Evolutionary conservation across 92 coral and sea anemone species (phyloP), one percentile per base, ranked within the genome.

Genomic region (Isaurus tuberculatus): DNA sequence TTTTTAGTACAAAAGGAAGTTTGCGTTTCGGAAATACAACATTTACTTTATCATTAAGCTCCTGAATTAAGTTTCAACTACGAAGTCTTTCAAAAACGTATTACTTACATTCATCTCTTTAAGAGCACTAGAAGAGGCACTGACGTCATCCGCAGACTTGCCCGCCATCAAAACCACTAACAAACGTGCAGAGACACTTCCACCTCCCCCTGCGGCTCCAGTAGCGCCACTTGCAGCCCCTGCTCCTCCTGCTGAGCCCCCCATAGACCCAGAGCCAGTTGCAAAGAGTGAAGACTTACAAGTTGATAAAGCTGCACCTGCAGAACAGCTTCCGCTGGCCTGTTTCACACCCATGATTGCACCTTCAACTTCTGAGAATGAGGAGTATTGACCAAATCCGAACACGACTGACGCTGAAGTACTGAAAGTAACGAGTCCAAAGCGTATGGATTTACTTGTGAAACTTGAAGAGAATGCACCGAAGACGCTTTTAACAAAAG

Each of bases 221-320:
- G 46, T 46, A 14, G 49, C 81, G 17, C 53, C 81, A 0, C 66
- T 69, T 9, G 28, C 65, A 8, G 37, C 71, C 27, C 74, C 74
- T 19, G 80, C 80, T 8, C 80, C 80, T 10, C 22, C 74, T 19
- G 49, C 23, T 1, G 81, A 20, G 19, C 51, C 68, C 34, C 70
- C 82, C 82, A 70, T 49, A 57, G 69, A 77, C 11, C 70, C 82
- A 22, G 82, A 77, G 1, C 82, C 82, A 9, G 28, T 70, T 1
- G 82, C 86, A 61, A 92, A 92, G 17, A 92, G 73, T n/a, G 87
- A 88, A 1, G 92, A 65, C 30, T 74, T 83, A 51, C 97, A 84
- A 10, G 92, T 92, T 5, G 86, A 64, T 0, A 92, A 43, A 26
- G 90, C 92, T 80, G 83, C 85, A 11, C 92, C 92, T 30, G 87